Base-by-base conservation (phyloP, 2,113 vertebrate species). In the Mus spicilegus region DNA sequence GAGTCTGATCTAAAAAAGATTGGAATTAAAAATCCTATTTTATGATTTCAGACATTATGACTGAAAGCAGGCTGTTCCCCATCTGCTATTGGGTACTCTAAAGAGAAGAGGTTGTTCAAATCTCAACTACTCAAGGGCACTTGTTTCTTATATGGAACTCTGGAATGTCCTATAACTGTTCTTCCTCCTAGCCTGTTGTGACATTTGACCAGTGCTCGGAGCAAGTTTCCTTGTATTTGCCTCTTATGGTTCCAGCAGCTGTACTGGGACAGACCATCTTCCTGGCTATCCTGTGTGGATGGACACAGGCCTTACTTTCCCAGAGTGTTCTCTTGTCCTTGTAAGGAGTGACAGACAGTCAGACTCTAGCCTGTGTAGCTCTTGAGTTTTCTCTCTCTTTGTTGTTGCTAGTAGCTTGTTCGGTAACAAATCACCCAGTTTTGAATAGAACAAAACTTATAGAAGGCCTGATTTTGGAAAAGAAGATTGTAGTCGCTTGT, bases 1-100 rank as follows among this genome's bases (percentile, higher is more conserved):
- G 28, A 90, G n/a, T 86, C 61, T 81, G 75, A 39, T 77, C 51
- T 77, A 70, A 94, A 77, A 63, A 96, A 93, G 58, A 92, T 77
- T 85, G 30, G 54, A 91, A 82, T 96, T 24, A 39, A 85, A 78
- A 85, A 69, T 89, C 87, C 4, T 16, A 7, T 87, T 77, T 77
- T 36, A 92, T 61, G 24, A 46, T 10, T 19, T 61, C 12, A 80
- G 54, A 46, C 20, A 20, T 51, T 30, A 67, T 49, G 80, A 51
- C 46, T 10, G 33, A 80, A 63, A 76, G 36, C 14, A 56, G 54
- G 70, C 87, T 93, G 73, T 70, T 28, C 33, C 20, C 80, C 54
- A 7, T 46, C 87, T 89, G 56, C 69, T 80, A 0, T n/a, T 80
- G 63, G 51, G n/a, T 39, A 1, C 85, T 95, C 19, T 90, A 58